Base-by-base conservation (phyloP, 2,888 invertebrate genomes). In the Drosophila suboccidentalis region DNA sequence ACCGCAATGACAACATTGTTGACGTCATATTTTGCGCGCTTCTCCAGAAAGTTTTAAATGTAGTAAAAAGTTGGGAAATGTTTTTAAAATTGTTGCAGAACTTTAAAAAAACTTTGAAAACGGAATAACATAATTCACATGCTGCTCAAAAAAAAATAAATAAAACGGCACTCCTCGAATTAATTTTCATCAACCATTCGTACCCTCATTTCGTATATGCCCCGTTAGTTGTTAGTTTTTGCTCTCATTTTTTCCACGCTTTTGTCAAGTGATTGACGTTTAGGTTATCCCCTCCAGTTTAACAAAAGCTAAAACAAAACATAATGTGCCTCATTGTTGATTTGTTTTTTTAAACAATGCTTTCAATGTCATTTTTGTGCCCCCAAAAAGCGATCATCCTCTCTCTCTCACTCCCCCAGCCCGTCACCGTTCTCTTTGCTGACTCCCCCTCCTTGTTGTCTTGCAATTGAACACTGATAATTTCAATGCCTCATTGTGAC, bases 211-310 rank as follows among this genome's bases (percentile, higher is more conserved):
- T 61, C 22, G 49, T 43, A 10, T 53, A 19, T 75, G 43, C 63
- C 32, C 61, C 59, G 64, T 72, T 78, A 66, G 63, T 51, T 65
- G 57, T 53, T 69, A 54, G 68, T 47, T 73, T 73, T 79, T 61
- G 69, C 60, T 69, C 39, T 64, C 17, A 61, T 61, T 78, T 78
- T 59, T 81, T 69, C 66, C 46, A 68, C 51, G 62, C 70, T 78
- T 81, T 79, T 71, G 75, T 82, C 57, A 68, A 77, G 71, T 83
- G 82, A 83, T 87, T 89, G 82, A 83, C 87, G 68, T 87, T 88
- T 71, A 44, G 62, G 62, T 75, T 69, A 68, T 66, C 64, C 66
- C 70, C 49, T 46, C 47, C n/a, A 53, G 4, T 51, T 51, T 11
- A 34, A 54, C 85, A 57, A 71, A 67, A 72, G 58, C 46, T 66